Conservation (phyloP, 2,797 vertebrate genomes). For the Tragopan temminckii region DNA sequence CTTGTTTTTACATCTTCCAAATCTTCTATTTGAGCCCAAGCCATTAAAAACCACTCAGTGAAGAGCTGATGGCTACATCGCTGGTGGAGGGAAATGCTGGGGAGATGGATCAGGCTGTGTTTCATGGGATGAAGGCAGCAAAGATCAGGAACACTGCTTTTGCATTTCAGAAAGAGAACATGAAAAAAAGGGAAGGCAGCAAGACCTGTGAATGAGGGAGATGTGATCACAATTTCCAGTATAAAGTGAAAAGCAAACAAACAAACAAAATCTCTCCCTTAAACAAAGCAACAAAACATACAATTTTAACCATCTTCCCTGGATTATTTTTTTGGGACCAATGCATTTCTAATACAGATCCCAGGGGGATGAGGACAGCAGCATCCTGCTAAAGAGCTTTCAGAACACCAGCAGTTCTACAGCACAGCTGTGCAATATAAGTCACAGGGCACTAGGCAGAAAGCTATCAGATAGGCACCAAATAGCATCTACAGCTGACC, state of each 20-base stretch:
- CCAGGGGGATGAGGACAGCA: not conserved
- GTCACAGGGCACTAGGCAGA: not conserved
- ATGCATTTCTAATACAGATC: not conserved
- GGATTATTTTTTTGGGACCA: not conserved
- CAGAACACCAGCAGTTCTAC: too few relatives aligned
- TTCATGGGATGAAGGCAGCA: not conserved
- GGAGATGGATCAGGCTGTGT: not conserved
- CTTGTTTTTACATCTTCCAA: not conserved
- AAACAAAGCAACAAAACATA: not conserved
- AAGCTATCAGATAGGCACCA: not conserved
- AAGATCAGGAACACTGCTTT: not conserved
- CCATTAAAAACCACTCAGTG: not conserved
- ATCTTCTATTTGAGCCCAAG: not conserved
- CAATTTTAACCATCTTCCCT: not conserved
- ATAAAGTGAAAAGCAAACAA: not conserved
- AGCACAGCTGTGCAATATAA: not conserved
- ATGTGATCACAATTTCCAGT: rapidly evolving
- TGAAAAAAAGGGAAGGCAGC: not conserved
- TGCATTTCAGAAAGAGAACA: not conserved
- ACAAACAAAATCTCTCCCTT: not conserved
- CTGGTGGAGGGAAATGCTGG: not conserved
- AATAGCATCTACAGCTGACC: not conserved
- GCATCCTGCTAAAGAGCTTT: not conserved
- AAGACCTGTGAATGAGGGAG: not conserved
- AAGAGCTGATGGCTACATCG: rapidly evolving